Evolutionary conservation across 2,888 invertebrate species (phyloP).

Genomic region (Mactromeris polynyma): DNA sequence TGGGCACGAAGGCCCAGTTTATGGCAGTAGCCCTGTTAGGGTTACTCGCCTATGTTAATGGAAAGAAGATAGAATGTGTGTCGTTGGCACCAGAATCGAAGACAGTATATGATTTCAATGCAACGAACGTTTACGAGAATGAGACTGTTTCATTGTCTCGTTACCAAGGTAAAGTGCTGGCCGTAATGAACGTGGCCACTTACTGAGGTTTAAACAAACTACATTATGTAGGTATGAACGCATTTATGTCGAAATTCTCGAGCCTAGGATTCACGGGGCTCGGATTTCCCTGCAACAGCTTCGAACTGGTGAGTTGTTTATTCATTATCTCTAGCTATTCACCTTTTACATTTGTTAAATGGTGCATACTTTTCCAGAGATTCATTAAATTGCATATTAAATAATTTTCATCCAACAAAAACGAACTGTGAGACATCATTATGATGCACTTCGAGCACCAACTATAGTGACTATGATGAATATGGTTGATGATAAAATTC

Average conservation of each 20-base stretch:
- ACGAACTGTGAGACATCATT: too few relatives aligned
- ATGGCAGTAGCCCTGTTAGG: constrained; percentile 20
- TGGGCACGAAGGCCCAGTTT: background rate
- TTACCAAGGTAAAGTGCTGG: constrained; percentile 76
- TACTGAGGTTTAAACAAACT: constrained; percentile 87
- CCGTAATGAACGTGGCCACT: constrained; percentile 88
- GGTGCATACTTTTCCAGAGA: too few relatives aligned
- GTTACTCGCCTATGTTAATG: background rate
- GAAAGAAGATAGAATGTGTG: constrained; percentile 21
- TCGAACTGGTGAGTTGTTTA: constrained; percentile 81
- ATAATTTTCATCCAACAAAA: too few relatives aligned
- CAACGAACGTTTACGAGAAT: constrained; percentile 64
- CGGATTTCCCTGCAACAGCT: constrained; percentile 88
- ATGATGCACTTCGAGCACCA: too few relatives aligned
- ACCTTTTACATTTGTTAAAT: too few relatives aligned
- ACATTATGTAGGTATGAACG: constrained; percentile 88
- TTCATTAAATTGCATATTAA: too few relatives aligned
- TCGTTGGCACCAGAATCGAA: constrained; percentile 19
- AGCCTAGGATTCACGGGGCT: constrained; percentile 84
- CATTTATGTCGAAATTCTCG: constrained; percentile 86
- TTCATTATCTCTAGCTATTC: background rate
- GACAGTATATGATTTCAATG: constrained; percentile 66
- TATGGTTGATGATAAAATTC: too few relatives aligned
- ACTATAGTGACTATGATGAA: too few relatives aligned
- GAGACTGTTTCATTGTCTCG: constrained; percentile 50